These are phyloP conservation scores for Heterodera filipjevi DNA, from an alignment of 2,888 invertebrate species.

Conservation along the genomic window DNA sequence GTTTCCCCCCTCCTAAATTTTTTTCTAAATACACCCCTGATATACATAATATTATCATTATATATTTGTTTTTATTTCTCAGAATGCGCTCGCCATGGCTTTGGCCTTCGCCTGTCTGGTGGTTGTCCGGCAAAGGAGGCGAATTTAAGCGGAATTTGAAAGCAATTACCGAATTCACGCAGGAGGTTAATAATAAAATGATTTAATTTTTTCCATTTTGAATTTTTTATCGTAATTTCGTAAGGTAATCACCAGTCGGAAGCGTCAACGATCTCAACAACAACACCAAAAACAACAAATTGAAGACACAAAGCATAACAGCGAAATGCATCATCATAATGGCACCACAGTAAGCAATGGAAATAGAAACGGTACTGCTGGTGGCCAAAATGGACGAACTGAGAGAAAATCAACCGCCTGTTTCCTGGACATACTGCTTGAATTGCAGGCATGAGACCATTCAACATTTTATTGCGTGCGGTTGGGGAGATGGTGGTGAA, in stretches of 20 bases:
- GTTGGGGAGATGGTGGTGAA: too few relatives aligned
- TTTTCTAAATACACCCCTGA: neutral
- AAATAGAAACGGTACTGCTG: slow-evolving; percentile 15
- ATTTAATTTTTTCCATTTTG: too few relatives aligned
- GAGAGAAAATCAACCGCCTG: slow-evolving; percentile 63
- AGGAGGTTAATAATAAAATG: slow-evolving; percentile 27
- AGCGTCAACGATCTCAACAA: slow-evolving; percentile 7
- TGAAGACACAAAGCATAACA: slow-evolving; percentile 3
- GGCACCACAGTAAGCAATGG: neutral
- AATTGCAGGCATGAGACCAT: slow-evolving; percentile 60
- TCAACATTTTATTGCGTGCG: too few relatives aligned
- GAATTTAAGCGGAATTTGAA: slow-evolving; percentile 36
- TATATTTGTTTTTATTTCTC: too few relatives aligned
- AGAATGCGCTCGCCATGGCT: slow-evolving; percentile 69
- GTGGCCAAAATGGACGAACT: neutral
- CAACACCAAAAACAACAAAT: slow-evolving; percentile 20
- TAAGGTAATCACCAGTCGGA: slow-evolving; percentile 38
- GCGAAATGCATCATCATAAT: neutral
- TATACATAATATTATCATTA: too few relatives aligned
- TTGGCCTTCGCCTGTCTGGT: slow-evolving; percentile 71
- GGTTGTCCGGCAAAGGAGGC: slow-evolving; percentile 68
- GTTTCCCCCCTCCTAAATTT: too few relatives aligned
- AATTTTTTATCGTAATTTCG: too few relatives aligned
- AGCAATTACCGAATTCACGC: slow-evolving; percentile 36
- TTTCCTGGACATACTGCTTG: slow-evolving; percentile 68